Percentiles rank a stretch among this genome's conserved stretches.
Evolutionary conservation across 2,797 vertebrate genomes (phyloP).

Genomic region (Aselliscus stoliczkanus): DNA sequence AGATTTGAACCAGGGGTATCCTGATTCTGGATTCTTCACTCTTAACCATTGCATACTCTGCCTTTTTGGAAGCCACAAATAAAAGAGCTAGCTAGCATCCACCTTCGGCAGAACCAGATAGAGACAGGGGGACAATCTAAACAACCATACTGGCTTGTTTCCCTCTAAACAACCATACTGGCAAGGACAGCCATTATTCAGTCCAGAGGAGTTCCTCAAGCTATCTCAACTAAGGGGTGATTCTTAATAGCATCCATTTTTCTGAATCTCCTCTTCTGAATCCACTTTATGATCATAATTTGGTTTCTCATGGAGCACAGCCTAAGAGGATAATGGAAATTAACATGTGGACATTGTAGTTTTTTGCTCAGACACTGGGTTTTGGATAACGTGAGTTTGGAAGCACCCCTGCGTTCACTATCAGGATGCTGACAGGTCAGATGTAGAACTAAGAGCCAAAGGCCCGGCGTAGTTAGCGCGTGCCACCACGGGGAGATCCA

Average conservation of each 20-base stretch:
- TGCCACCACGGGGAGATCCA: not conserved
- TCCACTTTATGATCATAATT: not conserved
- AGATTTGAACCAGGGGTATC: not conserved
- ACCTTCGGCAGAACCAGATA: not conserved
- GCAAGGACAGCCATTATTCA: not conserved
- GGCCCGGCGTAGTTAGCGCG: accelerated
- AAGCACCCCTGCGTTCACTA: not conserved
- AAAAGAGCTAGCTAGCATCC: not conserved
- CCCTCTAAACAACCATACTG: not conserved
- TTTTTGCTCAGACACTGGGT: not conserved
- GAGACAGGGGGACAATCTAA: not conserved
- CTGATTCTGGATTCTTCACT: not conserved
- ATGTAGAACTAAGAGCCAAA: not conserved
- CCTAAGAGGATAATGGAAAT: not conserved
- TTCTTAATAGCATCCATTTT: not conserved
- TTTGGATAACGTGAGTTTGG: not conserved
- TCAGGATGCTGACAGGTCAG: not conserved
- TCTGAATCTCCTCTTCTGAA: not conserved
- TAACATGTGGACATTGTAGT: not conserved
- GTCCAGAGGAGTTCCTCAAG: not conserved
- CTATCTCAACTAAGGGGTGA: not conserved
- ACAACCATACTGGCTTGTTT: not conserved
- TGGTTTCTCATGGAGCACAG: not conserved
- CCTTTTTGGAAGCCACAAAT: not conserved
- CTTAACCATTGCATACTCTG: not conserved